Conservation (phyloP, 2,797 vertebrate species). For the Dendrocincla tyrannina region DNA sequence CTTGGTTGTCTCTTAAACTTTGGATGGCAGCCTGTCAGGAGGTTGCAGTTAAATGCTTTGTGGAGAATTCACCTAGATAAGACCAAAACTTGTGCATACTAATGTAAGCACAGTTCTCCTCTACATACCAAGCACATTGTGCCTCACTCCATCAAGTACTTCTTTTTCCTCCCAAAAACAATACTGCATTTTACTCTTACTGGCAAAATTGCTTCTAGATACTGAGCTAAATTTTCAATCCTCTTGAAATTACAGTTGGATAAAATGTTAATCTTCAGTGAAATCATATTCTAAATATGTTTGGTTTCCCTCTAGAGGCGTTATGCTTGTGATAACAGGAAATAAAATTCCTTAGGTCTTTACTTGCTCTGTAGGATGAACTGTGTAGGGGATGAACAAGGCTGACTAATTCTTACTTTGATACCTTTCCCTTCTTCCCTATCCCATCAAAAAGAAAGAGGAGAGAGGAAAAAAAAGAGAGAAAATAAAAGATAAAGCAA, state of each 20-base stretch:
- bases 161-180: background rate
- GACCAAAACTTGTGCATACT: background rate
- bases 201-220: background rate
- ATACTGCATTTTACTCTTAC: background rate
- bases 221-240: background rate
- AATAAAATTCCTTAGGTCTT: background rate
- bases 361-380: background rate
- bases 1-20: background rate
- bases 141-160: background rate
- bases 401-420: background rate
- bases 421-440: background rate
- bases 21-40: background rate
- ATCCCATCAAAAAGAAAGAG: background rate
- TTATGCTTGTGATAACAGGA: background rate
- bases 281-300: background rate
- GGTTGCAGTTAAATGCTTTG: background rate
- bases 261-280: background rate
- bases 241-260: background rate
- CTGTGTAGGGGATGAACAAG: background rate
- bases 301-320: background rate
- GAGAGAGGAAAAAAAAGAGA: background rate
- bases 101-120: background rate
- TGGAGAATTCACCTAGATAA: conserved; percentile 9
- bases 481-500: background rate
- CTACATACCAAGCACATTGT: background rate